Percentiles rank a stretch among this genome's conserved stretches.
phyloP scores from a whole-genome alignment of 1,140 invertebrate species.

The Penaeus indicus region DNA sequence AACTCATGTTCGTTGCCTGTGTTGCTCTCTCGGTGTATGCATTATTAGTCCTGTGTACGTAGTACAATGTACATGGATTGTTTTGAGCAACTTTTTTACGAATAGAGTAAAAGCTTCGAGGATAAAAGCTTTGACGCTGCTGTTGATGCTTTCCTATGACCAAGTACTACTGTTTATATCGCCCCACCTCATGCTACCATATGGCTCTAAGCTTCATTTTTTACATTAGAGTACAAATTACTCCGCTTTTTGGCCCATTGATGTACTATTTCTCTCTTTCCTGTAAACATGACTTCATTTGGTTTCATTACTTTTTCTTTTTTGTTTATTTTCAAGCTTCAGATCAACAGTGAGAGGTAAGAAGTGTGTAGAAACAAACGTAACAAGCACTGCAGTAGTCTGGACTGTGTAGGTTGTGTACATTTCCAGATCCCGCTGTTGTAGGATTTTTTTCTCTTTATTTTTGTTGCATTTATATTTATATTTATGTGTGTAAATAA shows the following conservation, averaged over 20 bases:
- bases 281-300: constrained; percentile 28
- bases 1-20: constrained; percentile 42
- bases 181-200: constrained; percentile 32
- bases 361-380: constrained; percentile 3
- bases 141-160: constrained; percentile 37
- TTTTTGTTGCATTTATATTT: not conserved
- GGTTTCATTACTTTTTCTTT: constrained; percentile 25
- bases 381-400: constrained; percentile 19
- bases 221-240: constrained; percentile 19
- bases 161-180: constrained; percentile 33
- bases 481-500: not conserved
- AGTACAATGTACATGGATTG: not conserved
- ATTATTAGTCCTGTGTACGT: constrained; percentile 24
- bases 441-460: not conserved
- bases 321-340: constrained; percentile 46
- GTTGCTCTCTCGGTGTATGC: constrained; percentile 38
- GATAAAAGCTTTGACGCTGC: constrained; percentile 1
- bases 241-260: constrained; percentile 26
- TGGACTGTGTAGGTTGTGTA: not conserved
- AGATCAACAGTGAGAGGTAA: constrained; percentile 54
- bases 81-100: no score
- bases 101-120: no score
- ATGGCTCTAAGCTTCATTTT: constrained; percentile 15
- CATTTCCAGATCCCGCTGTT: no score
- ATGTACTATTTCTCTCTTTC: constrained; percentile 44